These are phyloP conservation scores for Gila orcuttii DNA, from an alignment of 2,113 vertebrate genomes.

Conservation along the genomic window DNA sequence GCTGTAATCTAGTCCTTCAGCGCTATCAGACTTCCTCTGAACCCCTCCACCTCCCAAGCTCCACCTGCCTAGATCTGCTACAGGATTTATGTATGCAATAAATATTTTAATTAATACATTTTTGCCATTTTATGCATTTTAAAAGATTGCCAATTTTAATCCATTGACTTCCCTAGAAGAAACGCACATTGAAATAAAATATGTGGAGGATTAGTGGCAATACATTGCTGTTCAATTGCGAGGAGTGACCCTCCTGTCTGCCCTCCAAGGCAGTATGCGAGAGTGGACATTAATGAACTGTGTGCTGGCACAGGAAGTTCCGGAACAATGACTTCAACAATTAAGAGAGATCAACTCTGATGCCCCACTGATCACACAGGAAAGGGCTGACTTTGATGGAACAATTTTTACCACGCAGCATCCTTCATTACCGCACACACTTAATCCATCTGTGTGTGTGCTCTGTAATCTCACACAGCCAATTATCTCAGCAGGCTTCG, in stretches of 20 bases:
- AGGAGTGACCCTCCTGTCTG: neutral
- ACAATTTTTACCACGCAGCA: constrained; percentile 18
- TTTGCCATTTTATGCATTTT: neutral
- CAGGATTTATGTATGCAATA: too few species aligned
- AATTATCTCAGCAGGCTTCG: constrained; percentile 52
- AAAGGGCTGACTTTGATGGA: constrained; percentile 47
- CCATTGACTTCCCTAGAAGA: neutral
- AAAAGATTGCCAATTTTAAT: neutral
- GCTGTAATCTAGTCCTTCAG: too few species aligned
- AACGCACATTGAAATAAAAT: neutral
- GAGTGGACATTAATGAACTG: constrained; percentile 42
- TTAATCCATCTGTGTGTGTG: constrained; percentile 39
- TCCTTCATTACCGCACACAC: constrained; percentile 13
- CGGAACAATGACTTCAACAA: constrained; percentile 46
- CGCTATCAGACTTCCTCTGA: too few species aligned
- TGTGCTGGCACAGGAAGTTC: constrained; percentile 44
- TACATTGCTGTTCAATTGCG: neutral
- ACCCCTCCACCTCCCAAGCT: too few species aligned
- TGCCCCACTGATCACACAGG: constrained; percentile 49
- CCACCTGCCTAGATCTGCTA: too few species aligned
- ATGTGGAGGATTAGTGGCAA: neutral
- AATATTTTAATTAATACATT: neutral
- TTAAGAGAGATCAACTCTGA: constrained; percentile 42
- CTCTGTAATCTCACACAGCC: constrained; percentile 31
- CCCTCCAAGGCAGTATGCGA: neutral